phyloP scores from a whole-genome alignment of 1,140 invertebrate species.

The Galleria mellonella region DNA sequence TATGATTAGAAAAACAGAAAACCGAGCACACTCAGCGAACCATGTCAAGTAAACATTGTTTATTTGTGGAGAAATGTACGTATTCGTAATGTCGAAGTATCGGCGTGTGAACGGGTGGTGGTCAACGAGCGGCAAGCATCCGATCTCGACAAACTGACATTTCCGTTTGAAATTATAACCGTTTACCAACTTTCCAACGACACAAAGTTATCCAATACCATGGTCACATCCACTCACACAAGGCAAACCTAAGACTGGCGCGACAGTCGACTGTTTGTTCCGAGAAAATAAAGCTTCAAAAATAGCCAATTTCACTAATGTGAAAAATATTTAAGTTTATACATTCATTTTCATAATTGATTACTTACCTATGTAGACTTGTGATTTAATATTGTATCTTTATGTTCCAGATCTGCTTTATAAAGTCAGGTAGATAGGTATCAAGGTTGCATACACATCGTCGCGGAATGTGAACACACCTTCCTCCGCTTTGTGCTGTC shows the following conservation, averaged over 20 bases:
- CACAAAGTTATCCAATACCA: not conserved
- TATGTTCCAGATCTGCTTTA: too few species aligned
- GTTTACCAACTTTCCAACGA: constrained; percentile 29
- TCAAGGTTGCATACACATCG: constrained; percentile 12
- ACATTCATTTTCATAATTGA: too few species aligned
- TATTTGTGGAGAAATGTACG: constrained; percentile 25
- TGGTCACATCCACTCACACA: too few species aligned
- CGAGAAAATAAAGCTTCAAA: constrained; percentile 15
- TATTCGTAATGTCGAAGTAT: constrained; percentile 29
- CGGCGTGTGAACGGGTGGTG: constrained; percentile 35
- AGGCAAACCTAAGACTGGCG: constrained; percentile 1
- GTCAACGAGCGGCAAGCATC: constrained; percentile 13
- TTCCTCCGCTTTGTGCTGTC: constrained; percentile 6
- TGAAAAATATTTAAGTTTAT: too few species aligned
- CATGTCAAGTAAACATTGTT: constrained; percentile 25
- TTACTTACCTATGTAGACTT: too few species aligned
- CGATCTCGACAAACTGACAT: constrained; percentile 45
- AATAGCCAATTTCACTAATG: too few species aligned
- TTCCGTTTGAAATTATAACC: constrained; percentile 44
- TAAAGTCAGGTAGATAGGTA: constrained; percentile 16
- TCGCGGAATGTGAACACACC: constrained; percentile 21
- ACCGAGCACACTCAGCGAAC: constrained; percentile 12
- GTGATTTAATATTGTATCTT: too few species aligned
- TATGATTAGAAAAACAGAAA: constrained; percentile 10
- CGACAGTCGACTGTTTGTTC: constrained; percentile 22